Evolutionary conservation across 2,113 vertebrate genomes (phyloP).

Genomic region (Oophaga pumilio): DNA sequence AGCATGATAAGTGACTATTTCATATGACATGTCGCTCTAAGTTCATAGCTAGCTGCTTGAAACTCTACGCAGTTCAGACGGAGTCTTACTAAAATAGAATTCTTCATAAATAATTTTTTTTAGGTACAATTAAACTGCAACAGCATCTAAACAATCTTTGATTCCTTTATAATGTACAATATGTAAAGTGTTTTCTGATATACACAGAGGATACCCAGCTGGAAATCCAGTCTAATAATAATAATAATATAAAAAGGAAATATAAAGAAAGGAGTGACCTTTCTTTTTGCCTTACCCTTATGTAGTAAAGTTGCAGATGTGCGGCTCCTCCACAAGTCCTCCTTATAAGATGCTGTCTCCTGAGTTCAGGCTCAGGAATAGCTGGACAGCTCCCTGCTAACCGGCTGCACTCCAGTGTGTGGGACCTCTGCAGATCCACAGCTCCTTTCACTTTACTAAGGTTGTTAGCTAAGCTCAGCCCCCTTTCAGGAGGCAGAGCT

Average conservation of each 20-base stretch:
- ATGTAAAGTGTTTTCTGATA: too few species aligned
- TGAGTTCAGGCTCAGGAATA: conserved; percentile 36
- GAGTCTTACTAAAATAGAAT: not conserved
- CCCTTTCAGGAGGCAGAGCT: conserved; percentile 30
- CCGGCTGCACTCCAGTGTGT: conserved; percentile 12
- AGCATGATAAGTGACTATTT: too few species aligned
- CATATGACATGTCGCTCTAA: not conserved
- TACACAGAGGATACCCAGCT: too few species aligned
- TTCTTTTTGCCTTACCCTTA: not conserved
- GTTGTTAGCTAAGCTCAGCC: conserved; percentile 44
- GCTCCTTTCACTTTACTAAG: conserved; percentile 36
- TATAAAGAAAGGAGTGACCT: not conserved
- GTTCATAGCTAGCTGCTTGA: not conserved
- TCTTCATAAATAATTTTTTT: too few species aligned
- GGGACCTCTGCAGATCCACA: not conserved
- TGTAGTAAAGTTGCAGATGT: not conserved
- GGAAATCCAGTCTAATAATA: too few species aligned
- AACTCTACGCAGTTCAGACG: not conserved
- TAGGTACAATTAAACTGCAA: too few species aligned
- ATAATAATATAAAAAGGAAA: not conserved
- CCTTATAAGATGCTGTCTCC: not conserved
- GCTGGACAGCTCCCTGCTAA: conserved; percentile 54
- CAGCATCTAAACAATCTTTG: too few species aligned
- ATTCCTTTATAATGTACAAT: too few species aligned
- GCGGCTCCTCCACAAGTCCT: conserved; percentile 1